phyloP scores from a whole-genome alignment of 2,797 vertebrate species.

The Neosilurus mollespiculum region DNA sequence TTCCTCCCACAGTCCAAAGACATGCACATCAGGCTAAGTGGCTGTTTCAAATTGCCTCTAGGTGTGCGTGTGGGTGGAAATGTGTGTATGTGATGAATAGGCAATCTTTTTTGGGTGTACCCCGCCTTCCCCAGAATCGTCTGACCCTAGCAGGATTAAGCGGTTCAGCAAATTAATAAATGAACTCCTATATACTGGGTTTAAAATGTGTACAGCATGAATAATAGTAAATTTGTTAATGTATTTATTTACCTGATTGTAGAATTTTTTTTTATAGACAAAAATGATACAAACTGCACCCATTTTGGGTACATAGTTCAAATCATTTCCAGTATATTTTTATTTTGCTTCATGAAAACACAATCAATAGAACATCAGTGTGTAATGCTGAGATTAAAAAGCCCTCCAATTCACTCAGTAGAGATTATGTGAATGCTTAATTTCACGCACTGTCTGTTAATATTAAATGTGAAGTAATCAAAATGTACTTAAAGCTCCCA shows the following conservation, averaged over 20 bases:
- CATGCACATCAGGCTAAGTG: too few species aligned
- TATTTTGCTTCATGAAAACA: background rate
- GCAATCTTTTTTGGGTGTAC: too few species aligned
- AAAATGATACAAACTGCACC: background rate
- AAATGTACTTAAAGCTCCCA: conserved; percentile 22
- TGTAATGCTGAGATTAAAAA: conserved; percentile 1
- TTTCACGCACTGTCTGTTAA: conserved; percentile 38
- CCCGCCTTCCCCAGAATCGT: too few species aligned
- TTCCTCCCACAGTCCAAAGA: too few species aligned
- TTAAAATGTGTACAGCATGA: background rate
- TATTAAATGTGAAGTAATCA: conserved; percentile 28
- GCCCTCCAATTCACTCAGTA: conserved; percentile 19
- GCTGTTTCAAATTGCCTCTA: too few species aligned
- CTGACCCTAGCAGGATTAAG: too few species aligned
- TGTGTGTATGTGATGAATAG: too few species aligned
- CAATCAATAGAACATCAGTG: conserved; percentile 3
- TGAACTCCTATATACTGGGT: background rate
- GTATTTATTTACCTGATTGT: background rate
- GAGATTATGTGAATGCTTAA: conserved; percentile 28
- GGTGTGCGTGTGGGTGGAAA: too few species aligned
- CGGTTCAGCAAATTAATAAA: too few species aligned
- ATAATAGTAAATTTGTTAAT: background rate
- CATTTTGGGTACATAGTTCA: too few species aligned
- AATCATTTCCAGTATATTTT: too few species aligned
- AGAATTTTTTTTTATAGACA: background rate